A percentile compares a stretch with the other conserved stretches of the same genome.
Evolutionary conservation across 2,113 vertebrate genomes (phyloP).

Genomic region (Syrrhaptes paradoxus): DNA sequence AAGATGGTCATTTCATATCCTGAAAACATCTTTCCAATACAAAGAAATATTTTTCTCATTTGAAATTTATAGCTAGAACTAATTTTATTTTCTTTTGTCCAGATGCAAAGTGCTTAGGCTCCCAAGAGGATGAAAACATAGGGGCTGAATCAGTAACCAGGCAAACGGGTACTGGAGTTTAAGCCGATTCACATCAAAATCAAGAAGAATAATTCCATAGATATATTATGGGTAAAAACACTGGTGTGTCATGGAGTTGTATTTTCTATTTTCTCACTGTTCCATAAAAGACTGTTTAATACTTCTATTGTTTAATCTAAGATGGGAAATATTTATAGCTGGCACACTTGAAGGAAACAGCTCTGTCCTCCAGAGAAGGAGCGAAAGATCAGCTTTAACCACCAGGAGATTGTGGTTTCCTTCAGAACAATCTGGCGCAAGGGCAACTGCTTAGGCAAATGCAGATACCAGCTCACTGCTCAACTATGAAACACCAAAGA

Average conservation of each 20-base stretch:
- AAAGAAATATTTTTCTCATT: not conserved
- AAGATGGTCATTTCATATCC: not conserved
- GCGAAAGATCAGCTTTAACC: not conserved
- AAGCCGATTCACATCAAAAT: not conserved
- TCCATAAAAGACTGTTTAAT: not conserved
- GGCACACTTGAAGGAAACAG: not conserved
- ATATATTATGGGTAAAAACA: not conserved
- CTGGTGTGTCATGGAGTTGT: not conserved
- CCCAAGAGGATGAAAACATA: not conserved
- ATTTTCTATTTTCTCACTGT: not conserved
- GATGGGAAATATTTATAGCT: not conserved
- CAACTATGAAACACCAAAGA: not conserved
- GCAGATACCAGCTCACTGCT: not conserved
- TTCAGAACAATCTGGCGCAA: not conserved
- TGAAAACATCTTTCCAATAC: not conserved
- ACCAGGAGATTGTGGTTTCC: not conserved
- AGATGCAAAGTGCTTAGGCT: not conserved
- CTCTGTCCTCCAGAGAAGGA: not conserved
- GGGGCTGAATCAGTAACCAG: not conserved
- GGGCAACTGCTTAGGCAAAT: not conserved
- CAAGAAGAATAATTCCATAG: not conserved
- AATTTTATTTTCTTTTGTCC: not conserved
- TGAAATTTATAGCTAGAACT: not conserved
- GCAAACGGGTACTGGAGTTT: not conserved
- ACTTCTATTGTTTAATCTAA: not conserved